A percentile compares a stretch with the other conserved stretches of the same genome.
These are phyloP conservation scores for Halocynthia roretzi DNA, from an alignment of 23 tunicate genomes.

Conservation along the genomic window DNA sequence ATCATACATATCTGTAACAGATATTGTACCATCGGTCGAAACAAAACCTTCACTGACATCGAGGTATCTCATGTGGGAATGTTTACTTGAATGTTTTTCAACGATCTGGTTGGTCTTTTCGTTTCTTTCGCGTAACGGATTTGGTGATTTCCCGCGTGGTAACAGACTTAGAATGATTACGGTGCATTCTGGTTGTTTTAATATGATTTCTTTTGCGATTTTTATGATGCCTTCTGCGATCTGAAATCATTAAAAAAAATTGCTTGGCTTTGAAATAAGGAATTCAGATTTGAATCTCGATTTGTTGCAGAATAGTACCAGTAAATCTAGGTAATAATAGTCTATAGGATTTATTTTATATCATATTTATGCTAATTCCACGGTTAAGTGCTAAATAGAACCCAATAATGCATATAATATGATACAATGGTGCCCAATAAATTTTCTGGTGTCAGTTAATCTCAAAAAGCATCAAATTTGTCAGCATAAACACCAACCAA, in stretches of 20 bases:
- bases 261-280: not conserved
- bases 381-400: no score
- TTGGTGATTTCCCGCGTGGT: slow-evolving; percentile 22
- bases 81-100: not conserved
- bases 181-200: slow-evolving; percentile 10
- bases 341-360: no score
- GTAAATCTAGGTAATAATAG: no score
- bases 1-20: slow-evolving; percentile 23
- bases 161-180: slow-evolving; percentile 5
- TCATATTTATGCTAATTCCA: no score
- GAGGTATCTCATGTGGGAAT: slow-evolving; percentile 1
- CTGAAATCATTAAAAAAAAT: not conserved
- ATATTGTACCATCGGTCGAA: slow-evolving; percentile 24
- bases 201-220: not conserved
- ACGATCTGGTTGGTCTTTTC: not conserved
- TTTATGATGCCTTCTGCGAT: slow-evolving; percentile 17
- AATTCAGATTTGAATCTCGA: not conserved
- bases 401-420: no score
- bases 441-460: no score
- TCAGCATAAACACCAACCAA: not conserved
- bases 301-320: no score
- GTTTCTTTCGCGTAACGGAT: slow-evolving; percentile 16
- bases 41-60: slow-evolving; percentile 18
- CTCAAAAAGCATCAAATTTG: no score
- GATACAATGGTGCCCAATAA: no score